Evolutionary conservation across 2,888 invertebrate species (phyloP), one percentile per base, ranked within the genome.

Genomic region (Acleris holmiana): DNA sequence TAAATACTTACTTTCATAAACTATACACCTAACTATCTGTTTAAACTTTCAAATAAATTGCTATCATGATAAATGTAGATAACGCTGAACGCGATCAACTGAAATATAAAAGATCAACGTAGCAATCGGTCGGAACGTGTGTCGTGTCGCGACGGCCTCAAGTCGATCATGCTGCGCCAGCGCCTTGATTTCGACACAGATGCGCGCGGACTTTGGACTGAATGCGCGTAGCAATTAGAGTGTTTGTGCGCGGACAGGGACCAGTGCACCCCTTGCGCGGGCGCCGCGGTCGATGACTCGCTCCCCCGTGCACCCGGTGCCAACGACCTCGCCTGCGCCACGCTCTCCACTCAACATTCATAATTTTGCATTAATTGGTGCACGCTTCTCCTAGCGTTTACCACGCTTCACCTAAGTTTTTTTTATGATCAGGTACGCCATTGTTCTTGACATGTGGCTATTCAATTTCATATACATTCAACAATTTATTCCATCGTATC

Each of bases 221-320:
- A 59, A 65, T 59, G 50, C 35, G 48, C 41, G 41, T 55, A 49
- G 21, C 44, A 49, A 60, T 61, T 61, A 54, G 58, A 60, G 57
- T 48, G 68, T 67, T 62, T 63, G 65, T 72, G 76, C 76, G 76
- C 76, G 71, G 8, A 44, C 60, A 57, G 44, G 55, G 55, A 21
- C 55, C 55, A 44, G 23, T 55, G 55, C 55, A 55, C 55, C 67
- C 67, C 66, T 49, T 67, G 64, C 82, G 82, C 80, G 82, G 83
- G 83, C 83, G 84, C 73, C 72, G 77, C 88, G 89, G 88, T 87
- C 89, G 86, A 86, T 87, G 89, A 88, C 88, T 87, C 81, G 59
- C 65, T 78, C 86, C 82, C 81, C 82, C 71, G 75, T 69, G 78
- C 75, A 78, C 75, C 76, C 79, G 75, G 79, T 83, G 86, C 80